phyloP scores from a whole-genome alignment of 2,113 vertebrate species.

The Sturnus vulgaris region DNA sequence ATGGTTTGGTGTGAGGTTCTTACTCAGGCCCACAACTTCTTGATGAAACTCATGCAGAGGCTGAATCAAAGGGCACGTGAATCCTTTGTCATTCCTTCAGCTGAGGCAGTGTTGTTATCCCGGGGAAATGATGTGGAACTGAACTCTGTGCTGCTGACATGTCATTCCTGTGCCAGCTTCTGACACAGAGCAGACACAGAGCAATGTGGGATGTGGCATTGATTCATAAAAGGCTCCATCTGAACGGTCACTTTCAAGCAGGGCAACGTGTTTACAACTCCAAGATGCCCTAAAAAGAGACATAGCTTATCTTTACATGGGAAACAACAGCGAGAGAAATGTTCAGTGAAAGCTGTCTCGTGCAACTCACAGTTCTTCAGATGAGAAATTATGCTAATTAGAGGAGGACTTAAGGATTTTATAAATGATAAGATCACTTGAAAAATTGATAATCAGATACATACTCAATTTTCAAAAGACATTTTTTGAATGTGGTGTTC shows the following conservation, averaged over 20 bases:
- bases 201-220: neutral
- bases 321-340: neutral
- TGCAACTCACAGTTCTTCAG: conserved; percentile 4
- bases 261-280: neutral
- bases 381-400: conserved; percentile 16
- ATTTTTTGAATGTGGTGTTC: neutral
- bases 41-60: neutral
- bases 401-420: conserved; percentile 5
- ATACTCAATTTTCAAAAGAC: neutral
- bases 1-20: neutral
- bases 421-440: neutral
- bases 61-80: neutral
- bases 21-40: neutral
- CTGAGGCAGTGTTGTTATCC: neutral
- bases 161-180: neutral
- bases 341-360: neutral
- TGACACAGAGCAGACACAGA: neutral
- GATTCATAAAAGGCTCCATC: neutral
- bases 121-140: neutral
- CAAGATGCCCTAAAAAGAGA: neutral
- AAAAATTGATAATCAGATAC: neutral
- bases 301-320: neutral
- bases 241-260: neutral
- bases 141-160: neutral
- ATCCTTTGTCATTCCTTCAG: neutral